Evolutionary conservation across 2,113 vertebrate genomes (phyloP), one percentile per base, ranked within the genome.

Genomic region (Charadrius vociferus): DNA sequence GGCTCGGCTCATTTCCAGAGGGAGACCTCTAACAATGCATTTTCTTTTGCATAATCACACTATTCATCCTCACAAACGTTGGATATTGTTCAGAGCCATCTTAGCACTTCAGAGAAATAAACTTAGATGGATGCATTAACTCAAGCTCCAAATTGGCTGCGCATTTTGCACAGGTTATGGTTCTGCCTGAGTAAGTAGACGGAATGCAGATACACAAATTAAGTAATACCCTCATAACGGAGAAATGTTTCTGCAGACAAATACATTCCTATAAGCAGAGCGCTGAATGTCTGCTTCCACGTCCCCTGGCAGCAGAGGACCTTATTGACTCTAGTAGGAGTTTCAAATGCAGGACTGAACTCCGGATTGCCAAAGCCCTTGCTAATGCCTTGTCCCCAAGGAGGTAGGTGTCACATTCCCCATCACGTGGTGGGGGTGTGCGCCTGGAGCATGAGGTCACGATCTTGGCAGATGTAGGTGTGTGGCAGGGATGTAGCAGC

Each of bases 191-290:
- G 30, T 63, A 37, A 10, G 61, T 47, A 81, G 49, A 52, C 62
- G 34, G 49, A 86, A 65, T 21, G 39, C 32, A 53, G 55, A 43
- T 29, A 27, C 53, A 37, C 43, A 92, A 78, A 68, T 36, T 39
- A 58, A 45, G 37, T 30, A 63, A 49, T 0, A 0, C 5, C 10
- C 34, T 53, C 3, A 4, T 22, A 81, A 47, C 0, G 3, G 49
- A 58, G 24, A 66, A 68, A 63, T 18, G 14, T 43, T 78, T 58
- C 71, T 52, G 36, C 34, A 77, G 78, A 9, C 32, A 55, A 74
- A 82, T 14, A 23, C 17, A 9, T 22, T 47, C 16, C 61, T 41
- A 5, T 29, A 52, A 77, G 41, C 32, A 88, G 63, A n/a, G 21
- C 10, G 36, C 11, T 36, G 56, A 59, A 49, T 30, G 53, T 68